Percentiles rank a stretch among this genome's conserved stretches.
Evolutionary conservation across 2,797 vertebrate genomes (phyloP).

Genomic region (Pangasius mekongensis): DNA sequence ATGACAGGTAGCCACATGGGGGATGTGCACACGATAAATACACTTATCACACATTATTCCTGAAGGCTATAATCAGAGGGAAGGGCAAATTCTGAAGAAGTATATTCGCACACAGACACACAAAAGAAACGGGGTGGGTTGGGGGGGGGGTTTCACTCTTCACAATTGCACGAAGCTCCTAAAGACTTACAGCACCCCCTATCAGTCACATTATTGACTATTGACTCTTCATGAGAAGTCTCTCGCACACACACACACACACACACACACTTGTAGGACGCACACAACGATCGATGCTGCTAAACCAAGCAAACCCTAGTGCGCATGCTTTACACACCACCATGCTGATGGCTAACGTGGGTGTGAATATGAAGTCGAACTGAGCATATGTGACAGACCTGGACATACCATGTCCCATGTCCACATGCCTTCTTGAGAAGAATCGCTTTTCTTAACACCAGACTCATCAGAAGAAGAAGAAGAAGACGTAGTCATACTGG

Average conservation of each 20-base stretch:
- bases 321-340: neutral
- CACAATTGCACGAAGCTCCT: constrained; percentile 67
- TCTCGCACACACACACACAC: neutral
- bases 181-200: constrained; percentile 93
- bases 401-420: too few relatives aligned
- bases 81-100: constrained; percentile 39
- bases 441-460: neutral
- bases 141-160: constrained; percentile 52
- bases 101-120: constrained; percentile 42
- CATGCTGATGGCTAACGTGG: neutral
- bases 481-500: neutral
- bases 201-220: constrained; percentile 73
- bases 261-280: neutral
- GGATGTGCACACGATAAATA: constrained; percentile 49
- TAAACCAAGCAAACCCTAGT: neutral
- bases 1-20: constrained; percentile 41
- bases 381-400: neutral
- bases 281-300: neutral
- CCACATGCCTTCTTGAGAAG: too few relatives aligned
- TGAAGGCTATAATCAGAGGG: constrained; percentile 55
- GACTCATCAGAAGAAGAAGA: neutral
- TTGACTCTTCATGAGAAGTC: constrained; percentile 34
- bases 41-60: constrained; percentile 49
- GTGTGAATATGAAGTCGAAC: neutral
- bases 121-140: neutral